phyloP scores from a whole-genome alignment of 2,888 invertebrate species.

The Rhyacophila evoluta region DNA sequence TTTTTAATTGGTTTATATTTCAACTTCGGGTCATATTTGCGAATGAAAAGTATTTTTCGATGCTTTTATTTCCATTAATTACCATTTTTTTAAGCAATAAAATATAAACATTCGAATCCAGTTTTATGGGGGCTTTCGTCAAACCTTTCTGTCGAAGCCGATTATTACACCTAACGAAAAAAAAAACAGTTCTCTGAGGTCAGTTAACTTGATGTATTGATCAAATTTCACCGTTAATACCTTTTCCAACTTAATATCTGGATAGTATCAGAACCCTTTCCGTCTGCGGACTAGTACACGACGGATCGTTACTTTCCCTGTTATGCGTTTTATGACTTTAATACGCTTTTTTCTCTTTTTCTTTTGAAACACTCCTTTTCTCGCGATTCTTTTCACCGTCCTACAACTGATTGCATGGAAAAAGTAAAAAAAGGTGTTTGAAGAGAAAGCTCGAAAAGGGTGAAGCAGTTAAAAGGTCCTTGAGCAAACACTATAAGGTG shows the following conservation, averaged over 20 bases:
- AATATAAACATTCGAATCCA: no score
- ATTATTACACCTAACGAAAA: neutral
- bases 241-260: neutral
- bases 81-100: no score
- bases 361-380: neutral
- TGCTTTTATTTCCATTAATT: no score
- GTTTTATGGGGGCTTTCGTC: no score
- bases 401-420: neutral
- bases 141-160: no score
- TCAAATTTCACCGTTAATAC: constrained; percentile 1
- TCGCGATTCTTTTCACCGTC: constrained; percentile 4
- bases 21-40: no score
- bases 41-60: no score
- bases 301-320: neutral
- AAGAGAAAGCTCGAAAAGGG: constrained; percentile 2
- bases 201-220: constrained; percentile 4
- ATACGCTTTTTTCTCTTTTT: neutral
- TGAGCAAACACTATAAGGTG: constrained; percentile 9
- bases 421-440: constrained; percentile 1
- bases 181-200: neutral
- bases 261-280: constrained; percentile 7
- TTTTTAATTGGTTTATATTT: no score
- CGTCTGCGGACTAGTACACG: neutral
- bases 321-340: constrained; percentile 19
- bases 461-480: constrained; percentile 11